Conservation (phyloP, 2,113 vertebrate species). For the Cyphomyrus discorhynchus region DNA sequence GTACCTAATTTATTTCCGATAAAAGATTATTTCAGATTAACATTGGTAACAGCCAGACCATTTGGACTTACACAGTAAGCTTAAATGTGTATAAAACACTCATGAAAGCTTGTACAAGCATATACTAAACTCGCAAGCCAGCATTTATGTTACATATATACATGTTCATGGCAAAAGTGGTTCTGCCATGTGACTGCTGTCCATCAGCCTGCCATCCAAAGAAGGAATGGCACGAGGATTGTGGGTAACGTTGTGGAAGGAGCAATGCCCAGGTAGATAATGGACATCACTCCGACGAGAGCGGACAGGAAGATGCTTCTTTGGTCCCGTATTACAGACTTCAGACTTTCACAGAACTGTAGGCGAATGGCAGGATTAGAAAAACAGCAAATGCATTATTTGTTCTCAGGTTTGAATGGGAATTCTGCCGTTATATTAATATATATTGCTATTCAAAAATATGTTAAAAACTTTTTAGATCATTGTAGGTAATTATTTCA, state of each 20-base stretch:
- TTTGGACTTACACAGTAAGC: constrained; percentile 28
- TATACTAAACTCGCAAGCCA: neutral
- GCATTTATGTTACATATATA: neutral
- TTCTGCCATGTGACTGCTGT: neutral
- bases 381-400: neutral
- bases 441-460: neutral
- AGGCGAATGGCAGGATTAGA: constrained; percentile 5
- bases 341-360: constrained; percentile 85
- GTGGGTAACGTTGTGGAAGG: constrained; percentile 66
- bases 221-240: constrained; percentile 75
- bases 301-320: constrained; percentile 66
- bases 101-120: neutral
- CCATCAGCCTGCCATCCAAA: constrained; percentile 87
- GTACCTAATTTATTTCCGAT: constrained; percentile 3
- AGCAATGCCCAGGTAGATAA: constrained; percentile 69
- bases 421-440: neutral
- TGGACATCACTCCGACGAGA: constrained; percentile 67
- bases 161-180: neutral
- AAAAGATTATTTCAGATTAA: neutral
- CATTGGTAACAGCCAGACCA: neutral
- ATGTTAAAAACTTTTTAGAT: neutral
- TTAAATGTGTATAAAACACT: constrained; percentile 2
- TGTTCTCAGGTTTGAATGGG: neutral
- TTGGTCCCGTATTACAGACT: constrained; percentile 83
- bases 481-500: neutral